Evolutionary conservation across 2,113 vertebrate genomes (phyloP).

Genomic region (Pelmatolapia mariae): DNA sequence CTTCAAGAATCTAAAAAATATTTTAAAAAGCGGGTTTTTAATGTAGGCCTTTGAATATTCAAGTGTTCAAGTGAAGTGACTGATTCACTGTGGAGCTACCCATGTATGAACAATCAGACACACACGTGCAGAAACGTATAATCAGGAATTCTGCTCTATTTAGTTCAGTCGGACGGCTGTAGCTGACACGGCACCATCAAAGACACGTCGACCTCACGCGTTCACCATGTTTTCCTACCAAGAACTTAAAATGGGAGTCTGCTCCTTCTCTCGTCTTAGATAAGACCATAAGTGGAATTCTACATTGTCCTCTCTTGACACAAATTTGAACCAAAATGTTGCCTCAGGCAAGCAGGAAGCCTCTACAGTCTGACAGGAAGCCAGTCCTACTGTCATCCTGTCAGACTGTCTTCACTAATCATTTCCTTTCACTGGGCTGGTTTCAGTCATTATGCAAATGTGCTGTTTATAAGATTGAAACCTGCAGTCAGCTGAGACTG

Average conservation of each 20-base stretch:
- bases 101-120: not conserved
- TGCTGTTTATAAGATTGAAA: not conserved
- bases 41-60: not conserved
- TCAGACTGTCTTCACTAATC: not conserved
- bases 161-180: not conserved
- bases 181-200: not conserved
- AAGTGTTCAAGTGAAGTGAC: fast-evolving
- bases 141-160: constrained; percentile 40
- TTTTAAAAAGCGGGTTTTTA: fast-evolving
- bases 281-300: not conserved
- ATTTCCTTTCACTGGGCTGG: not conserved
- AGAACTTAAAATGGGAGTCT: not conserved
- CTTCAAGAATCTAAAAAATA: not conserved
- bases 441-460: not conserved
- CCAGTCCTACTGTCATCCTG: not conserved
- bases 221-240: not conserved
- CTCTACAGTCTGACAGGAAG: not conserved
- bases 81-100: not conserved
- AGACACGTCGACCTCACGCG: not conserved
- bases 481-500: not conserved
- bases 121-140: not conserved
- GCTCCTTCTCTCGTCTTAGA: not conserved
- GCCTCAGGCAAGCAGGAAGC: not conserved
- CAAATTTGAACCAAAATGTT: not conserved
- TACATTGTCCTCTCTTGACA: not conserved